Evolutionary conservation across 2,797 vertebrate species (phyloP).

Genomic region (Molothrus ater): DNA sequence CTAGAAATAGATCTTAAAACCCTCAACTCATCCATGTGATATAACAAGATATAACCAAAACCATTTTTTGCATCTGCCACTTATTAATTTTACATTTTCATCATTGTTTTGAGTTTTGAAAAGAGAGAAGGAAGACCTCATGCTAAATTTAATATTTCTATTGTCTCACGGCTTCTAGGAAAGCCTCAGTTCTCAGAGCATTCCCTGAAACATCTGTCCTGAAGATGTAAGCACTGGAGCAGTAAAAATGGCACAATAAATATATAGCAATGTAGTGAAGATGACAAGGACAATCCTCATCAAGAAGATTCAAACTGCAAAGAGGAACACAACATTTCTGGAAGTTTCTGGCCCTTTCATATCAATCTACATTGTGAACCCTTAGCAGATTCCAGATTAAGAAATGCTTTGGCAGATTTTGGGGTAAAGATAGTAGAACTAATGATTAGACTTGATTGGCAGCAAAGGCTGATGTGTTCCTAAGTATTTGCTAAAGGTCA

Average conservation of each 20-base stretch:
- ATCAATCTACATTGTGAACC: background rate
- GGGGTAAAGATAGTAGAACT: background rate
- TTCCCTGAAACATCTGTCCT: background rate
- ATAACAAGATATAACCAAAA: background rate
- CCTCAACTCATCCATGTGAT: background rate
- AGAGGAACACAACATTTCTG: background rate
- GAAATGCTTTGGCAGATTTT: background rate
- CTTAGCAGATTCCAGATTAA: background rate
- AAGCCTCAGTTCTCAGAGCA: background rate
- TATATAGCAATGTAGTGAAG: background rate
- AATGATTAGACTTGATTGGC: background rate
- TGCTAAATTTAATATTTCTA: background rate
- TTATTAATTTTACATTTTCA: background rate
- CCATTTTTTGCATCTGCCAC: background rate
- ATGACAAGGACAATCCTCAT: background rate
- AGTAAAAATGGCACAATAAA: background rate
- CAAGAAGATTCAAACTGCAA: background rate
- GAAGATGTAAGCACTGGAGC: background rate
- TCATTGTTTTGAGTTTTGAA: background rate
- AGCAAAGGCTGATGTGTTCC: background rate
- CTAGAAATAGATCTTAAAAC: background rate
- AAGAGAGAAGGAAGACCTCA: background rate
- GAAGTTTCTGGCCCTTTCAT: background rate
- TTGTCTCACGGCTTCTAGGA: background rate
- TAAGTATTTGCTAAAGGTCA: background rate